Conservation (phyloP, 2,113 vertebrate species). For the Acanthisitta chloris region DNA sequence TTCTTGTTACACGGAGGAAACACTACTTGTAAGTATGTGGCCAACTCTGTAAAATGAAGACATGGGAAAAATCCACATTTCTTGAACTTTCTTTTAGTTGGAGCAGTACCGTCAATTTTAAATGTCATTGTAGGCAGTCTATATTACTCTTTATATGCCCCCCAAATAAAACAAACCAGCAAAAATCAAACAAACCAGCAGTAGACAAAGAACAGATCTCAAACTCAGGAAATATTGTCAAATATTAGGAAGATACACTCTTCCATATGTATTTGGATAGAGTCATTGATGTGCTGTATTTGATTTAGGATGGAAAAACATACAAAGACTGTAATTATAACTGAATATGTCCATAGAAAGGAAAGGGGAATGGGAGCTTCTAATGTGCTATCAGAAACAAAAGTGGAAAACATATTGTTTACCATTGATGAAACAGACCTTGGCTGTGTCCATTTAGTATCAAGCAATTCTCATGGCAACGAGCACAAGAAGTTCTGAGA, state of each 20-base stretch:
- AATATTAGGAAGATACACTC: not conserved
- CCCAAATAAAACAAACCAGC: not conserved
- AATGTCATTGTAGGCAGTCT: not conserved
- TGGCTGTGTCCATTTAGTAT: not conserved
- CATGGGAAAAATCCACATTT: not conserved
- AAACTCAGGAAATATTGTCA: not conserved
- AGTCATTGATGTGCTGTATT: not conserved
- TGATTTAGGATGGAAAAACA: not conserved
- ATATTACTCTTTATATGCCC: not conserved
- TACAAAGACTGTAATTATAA: not conserved
- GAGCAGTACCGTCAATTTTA: not conserved
- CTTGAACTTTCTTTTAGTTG: not conserved
- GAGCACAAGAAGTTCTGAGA: slow-evolving; percentile 1
- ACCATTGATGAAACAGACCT: slow-evolving; percentile 10
- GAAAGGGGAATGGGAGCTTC: not conserved
- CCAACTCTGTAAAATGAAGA: not conserved
- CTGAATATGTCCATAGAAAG: not conserved
- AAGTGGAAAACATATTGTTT: slow-evolving; percentile 1
- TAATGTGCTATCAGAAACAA: slow-evolving; percentile 2
- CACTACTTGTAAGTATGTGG: not conserved
- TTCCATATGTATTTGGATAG: not conserved
- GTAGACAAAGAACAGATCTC: not conserved
- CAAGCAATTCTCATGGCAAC: not conserved
- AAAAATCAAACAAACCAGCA: not conserved
- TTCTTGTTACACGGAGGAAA: not conserved